Conservation (phyloP, 2,888 invertebrate genomes). For the Megalurothrips usitatus region DNA sequence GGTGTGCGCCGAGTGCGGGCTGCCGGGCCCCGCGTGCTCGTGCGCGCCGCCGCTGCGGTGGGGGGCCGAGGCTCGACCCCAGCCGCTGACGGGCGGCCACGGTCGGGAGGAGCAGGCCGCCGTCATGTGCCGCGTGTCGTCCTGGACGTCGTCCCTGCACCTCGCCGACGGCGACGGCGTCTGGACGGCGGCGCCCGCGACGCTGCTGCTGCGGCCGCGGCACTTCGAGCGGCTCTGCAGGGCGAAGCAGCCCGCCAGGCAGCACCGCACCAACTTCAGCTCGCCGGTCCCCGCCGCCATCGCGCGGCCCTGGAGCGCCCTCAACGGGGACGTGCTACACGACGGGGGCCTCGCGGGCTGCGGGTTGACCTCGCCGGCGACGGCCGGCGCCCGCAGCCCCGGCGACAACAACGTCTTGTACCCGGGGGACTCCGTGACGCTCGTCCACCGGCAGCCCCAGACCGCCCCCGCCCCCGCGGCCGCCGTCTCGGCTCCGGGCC, state of each 20-base stretch:
- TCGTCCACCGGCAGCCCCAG: no score
- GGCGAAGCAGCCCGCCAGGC: background rate
- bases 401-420: no score
- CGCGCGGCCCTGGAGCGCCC: background rate
- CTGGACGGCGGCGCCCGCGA: background rate
- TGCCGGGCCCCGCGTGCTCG: background rate
- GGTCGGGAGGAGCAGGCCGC: background rate
- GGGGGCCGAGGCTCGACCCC: background rate
- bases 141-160: background rate
- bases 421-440: no score
- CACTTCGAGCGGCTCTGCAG: slow-evolving; percentile 8
- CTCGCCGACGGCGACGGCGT: background rate
- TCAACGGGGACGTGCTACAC: background rate
- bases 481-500: background rate
- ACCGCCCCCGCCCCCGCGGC: background rate
- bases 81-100: background rate
- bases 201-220: background rate
- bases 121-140: background rate
- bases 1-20: background rate
- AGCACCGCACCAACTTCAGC: background rate
- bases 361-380: no score
- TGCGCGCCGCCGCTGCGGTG: background rate
- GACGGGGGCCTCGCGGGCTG: background rate
- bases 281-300: background rate
- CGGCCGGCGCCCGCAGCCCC: no score